Evolutionary conservation across 2,888 invertebrate genomes (phyloP).

Genomic region (Chirona hameri): DNA sequence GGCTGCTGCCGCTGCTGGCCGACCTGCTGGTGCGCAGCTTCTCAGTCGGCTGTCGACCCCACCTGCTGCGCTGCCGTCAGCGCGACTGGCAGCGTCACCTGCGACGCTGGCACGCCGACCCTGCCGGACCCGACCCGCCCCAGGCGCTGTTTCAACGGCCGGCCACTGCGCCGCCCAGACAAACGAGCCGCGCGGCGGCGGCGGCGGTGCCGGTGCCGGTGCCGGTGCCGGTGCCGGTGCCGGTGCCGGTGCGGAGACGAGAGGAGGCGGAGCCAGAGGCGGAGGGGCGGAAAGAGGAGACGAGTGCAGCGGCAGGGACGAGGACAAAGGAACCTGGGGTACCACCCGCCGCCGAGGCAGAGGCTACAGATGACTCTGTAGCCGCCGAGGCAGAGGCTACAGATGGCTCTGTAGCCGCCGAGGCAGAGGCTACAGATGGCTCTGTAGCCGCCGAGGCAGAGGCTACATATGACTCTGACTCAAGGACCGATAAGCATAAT

Average conservation of each 20-base stretch:
- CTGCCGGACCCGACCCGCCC: neutral
- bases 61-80: neutral
- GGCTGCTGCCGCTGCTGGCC: constrained; percentile 73
- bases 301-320: neutral
- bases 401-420: too few species aligned
- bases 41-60: constrained; percentile 89
- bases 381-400: too few species aligned
- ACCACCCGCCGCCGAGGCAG: too few species aligned
- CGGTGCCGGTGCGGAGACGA: too few species aligned
- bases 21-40: constrained; percentile 86
- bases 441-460: too few species aligned
- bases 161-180: neutral
- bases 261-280: neutral
- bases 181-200: too few species aligned
- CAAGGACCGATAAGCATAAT: too few species aligned
- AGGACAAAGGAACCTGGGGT: too few species aligned
- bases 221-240: neutral
- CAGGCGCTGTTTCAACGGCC: neutral
- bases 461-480: too few species aligned
- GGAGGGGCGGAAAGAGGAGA: neutral
- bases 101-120: neutral
- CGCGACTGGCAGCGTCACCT: constrained; percentile 13
- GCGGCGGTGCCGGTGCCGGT: neutral
- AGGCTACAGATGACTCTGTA: too few species aligned
- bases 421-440: too few species aligned